These are phyloP conservation scores for Mycteria americana DNA, from an alignment of 2,797 vertebrate species.

Conservation along the genomic window DNA sequence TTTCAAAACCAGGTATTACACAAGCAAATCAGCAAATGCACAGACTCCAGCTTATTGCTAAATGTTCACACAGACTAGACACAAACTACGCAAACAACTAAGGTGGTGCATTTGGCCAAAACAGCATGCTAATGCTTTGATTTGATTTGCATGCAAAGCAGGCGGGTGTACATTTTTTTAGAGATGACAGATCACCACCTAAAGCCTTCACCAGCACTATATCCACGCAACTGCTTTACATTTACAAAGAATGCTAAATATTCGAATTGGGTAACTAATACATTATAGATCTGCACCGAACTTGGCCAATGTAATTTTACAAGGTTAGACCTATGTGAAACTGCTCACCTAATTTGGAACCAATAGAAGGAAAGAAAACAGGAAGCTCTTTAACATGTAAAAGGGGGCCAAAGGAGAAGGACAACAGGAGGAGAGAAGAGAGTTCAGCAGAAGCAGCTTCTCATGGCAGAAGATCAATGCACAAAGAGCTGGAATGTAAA, in stretches of 20 bases:
- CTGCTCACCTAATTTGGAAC: neutral
- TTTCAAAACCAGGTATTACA: slow-evolving; percentile 46
- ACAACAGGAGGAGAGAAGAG: neutral
- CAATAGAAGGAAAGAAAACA: neutral
- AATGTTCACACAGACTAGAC: slow-evolving; percentile 1
- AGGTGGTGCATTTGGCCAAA: neutral
- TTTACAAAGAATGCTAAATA: neutral
- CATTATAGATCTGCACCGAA: neutral
- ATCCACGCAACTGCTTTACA: neutral
- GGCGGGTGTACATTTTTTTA: neutral
- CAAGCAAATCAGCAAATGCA: slow-evolving; percentile 39
- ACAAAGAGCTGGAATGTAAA: neutral
- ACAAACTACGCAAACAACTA: neutral
- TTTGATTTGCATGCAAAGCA: neutral
- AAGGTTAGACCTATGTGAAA: neutral
- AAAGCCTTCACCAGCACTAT: neutral
- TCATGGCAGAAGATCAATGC: neutral
- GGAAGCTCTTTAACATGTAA: neutral
- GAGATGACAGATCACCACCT: neutral
- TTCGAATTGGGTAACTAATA: neutral
- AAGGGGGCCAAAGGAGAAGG: neutral
- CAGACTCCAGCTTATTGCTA: neutral
- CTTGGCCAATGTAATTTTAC: neutral
- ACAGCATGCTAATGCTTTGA: neutral
- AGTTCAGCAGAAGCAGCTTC: neutral